Evolutionary conservation across 2,113 vertebrate genomes (phyloP).

Genomic region (Coptodon bakossiorum): DNA sequence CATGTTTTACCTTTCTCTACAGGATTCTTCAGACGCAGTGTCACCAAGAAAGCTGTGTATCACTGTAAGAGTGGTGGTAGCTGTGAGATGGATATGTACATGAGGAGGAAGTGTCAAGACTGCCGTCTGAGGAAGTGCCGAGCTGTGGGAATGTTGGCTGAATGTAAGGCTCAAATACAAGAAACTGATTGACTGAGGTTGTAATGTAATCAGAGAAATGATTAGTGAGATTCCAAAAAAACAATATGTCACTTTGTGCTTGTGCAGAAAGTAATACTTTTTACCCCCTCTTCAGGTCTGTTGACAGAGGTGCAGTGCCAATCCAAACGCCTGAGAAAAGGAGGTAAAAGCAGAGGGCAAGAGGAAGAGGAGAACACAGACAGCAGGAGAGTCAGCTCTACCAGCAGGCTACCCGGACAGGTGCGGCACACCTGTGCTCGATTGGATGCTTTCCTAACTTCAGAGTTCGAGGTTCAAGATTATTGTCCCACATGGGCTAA

Average conservation of each 20-base stretch:
- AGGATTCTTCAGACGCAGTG: slow-evolving; percentile 90
- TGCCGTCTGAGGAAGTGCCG: slow-evolving; percentile 91
- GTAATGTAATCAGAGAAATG: neutral
- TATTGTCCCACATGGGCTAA: neutral
- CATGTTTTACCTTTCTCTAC: neutral
- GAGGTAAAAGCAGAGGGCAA: slow-evolving; percentile 73
- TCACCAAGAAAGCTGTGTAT: slow-evolving; percentile 91
- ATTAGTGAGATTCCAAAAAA: neutral
- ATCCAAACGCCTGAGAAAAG: slow-evolving; percentile 89
- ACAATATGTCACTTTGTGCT: neutral
- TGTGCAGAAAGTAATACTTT: neutral
- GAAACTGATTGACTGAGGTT: neutral
- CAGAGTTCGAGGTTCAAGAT: neutral
- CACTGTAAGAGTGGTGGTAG: slow-evolving; percentile 88
- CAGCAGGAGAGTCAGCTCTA: slow-evolving; percentile 80
- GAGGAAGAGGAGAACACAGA: slow-evolving; percentile 75
- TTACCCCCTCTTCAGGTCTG: slow-evolving; percentile 66
- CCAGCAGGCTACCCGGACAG: slow-evolving; percentile 71
- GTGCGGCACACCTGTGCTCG: slow-evolving; percentile 8
- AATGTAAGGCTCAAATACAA: slow-evolving; percentile 75
- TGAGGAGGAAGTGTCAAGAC: slow-evolving; percentile 93
- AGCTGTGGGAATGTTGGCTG: slow-evolving; percentile 91
- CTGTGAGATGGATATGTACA: slow-evolving; percentile 98
- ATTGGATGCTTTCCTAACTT: neutral
- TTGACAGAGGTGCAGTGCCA: slow-evolving; percentile 94